Evolutionary conservation across 92 coral and sea anemone species (phyloP), one percentile per base, ranked within the genome.

Genomic region (Epizoanthus fatuus): DNA sequence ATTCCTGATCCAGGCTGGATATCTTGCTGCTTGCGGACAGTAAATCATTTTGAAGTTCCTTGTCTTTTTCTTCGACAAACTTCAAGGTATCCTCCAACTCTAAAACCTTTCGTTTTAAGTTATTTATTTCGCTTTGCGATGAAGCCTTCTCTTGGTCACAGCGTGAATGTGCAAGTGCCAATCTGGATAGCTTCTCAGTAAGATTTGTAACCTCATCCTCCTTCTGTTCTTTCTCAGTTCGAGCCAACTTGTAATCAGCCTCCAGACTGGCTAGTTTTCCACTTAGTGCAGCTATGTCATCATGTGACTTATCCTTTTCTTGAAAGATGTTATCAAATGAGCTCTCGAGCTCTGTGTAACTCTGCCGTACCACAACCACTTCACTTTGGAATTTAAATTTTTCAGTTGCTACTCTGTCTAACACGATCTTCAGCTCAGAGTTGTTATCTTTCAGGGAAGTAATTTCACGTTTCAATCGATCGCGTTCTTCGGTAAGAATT

Each of bases 1-100:
- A 80, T 13, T 95, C 98, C 78, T 97, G 98, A 55, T 95, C 98
- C 69, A 95, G 72, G 14, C 87, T 80, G 51, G 94, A 78, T 38
- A 83, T 72, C 17, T 83, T 92, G 83, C 87, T 92, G 70, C 84
- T 84, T 29, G 99, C 73, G 11, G 89, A 90, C 40, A 97, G 70
- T 8, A 93, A 84, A 37, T 95, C 97, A 32, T 67, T 83, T 44
- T 95, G 96, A 19, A 93, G 93, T 5, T 85, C 93, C 55, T 88
- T 91, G 25, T 88, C 90, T 78, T 91, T 86, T 20, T 87, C 89
- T 40, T 91, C 90, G 49, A 91, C 66, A 55, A 79, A 81, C 13
- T 51, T 79, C 51, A 93, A 52, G 14, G 82, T 87, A 58, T 87
- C 92, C 52, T 95, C 88, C 49, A 95, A 35, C 16, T 91, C 96